These are phyloP conservation scores for Echinops telfairi DNA, from an alignment of 2,113 vertebrate species.

Conservation along the genomic window DNA sequence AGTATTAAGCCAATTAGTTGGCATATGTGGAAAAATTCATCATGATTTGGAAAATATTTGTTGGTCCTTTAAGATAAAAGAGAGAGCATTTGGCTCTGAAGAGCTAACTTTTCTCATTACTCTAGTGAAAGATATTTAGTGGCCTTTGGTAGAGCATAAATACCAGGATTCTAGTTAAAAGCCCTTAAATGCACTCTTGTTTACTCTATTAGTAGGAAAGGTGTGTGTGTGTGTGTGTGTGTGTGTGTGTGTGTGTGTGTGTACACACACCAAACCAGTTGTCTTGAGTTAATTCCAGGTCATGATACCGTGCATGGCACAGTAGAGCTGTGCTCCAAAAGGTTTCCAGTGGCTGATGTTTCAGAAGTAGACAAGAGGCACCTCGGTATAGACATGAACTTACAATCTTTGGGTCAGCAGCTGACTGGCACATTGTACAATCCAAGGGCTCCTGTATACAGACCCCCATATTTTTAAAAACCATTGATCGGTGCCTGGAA, in stretches of 20 bases:
- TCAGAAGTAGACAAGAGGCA: neutral
- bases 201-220: constrained; percentile 53
- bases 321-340: neutral
- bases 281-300: neutral
- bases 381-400: neutral
- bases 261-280: neutral
- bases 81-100: constrained; percentile 42
- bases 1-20: neutral
- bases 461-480: neutral
- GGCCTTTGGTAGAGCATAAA: constrained; percentile 6
- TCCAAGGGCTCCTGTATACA: neutral
- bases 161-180: constrained; percentile 2
- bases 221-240: neutral
- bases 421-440: neutral
- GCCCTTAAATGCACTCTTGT: constrained; percentile 35
- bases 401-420: neutral
- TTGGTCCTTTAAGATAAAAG: constrained; percentile 46
- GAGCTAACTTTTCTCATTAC: constrained; percentile 48
- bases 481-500: neutral
- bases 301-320: neutral
- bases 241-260: neutral
- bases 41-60: constrained; percentile 28
- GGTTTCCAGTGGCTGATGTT: neutral
- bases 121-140: constrained; percentile 14
- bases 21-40: constrained; percentile 66